A percentile compares a stretch with the other conserved stretches of the same genome.
Evolutionary conservation across 2,888 invertebrate genomes (phyloP).

Genomic region (Pemphredon lugubris): DNA sequence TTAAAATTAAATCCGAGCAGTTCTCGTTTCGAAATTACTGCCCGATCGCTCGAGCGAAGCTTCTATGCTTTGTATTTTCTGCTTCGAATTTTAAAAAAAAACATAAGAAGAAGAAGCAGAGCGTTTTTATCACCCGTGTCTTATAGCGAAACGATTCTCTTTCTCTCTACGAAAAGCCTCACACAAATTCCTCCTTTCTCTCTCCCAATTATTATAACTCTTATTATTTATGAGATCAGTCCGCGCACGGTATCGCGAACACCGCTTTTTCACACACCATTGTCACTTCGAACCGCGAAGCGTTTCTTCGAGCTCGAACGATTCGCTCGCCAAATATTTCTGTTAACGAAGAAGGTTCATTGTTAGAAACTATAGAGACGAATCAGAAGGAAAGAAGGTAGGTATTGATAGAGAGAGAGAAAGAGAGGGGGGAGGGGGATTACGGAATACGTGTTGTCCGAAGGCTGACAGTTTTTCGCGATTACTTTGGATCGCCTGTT

Average conservation of each 20-base stretch:
- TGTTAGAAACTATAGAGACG: conserved; percentile 1
- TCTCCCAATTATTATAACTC: conserved; percentile 39
- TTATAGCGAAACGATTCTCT: background rate
- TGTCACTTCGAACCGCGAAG: conserved; percentile 12
- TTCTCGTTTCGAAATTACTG: conserved; percentile 6
- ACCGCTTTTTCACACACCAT: conserved; percentile 28
- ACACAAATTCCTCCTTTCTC: conserved; percentile 1
- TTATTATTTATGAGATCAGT: conserved; percentile 64
- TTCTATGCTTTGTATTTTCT: background rate
- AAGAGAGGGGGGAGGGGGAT: background rate
- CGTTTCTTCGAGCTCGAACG: background rate
- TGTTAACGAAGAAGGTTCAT: too few relatives aligned
- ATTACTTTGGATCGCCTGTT: too few relatives aligned
- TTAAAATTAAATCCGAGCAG: conserved; percentile 29
- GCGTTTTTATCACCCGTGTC: background rate
- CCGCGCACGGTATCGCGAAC: conserved; percentile 40
- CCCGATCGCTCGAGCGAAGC: background rate
- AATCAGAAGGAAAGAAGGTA: background rate
- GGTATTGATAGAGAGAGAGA: background rate
- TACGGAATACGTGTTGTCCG: background rate
- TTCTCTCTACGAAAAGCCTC: background rate
- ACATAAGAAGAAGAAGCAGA: conserved; percentile 6
- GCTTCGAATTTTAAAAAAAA: conserved; percentile 9
- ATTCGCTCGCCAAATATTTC: too few relatives aligned
- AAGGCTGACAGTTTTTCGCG: too few relatives aligned